Evolutionary conservation across 2,113 vertebrate genomes (phyloP), one percentile per base, ranked within the genome.

Genomic region (Chauna torquata): DNA sequence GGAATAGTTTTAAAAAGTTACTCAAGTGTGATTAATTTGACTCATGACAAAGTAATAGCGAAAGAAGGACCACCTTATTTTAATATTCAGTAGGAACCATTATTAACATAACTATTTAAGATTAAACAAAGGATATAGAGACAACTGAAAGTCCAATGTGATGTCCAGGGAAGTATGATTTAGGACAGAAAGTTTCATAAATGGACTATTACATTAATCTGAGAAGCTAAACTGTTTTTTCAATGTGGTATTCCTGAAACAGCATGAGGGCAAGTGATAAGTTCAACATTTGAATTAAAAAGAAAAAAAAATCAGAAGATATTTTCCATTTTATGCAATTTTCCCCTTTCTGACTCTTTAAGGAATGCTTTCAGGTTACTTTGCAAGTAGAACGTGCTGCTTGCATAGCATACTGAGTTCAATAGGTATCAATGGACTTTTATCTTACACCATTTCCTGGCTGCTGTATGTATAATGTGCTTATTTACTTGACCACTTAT

Each of bases 1-100:
- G 96, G 86, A 83, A 98, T 71, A 98, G 97, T 97, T 98, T 98
- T 96, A 88, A 97, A 98, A 98, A 98, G 97, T 98, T 98, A 88
- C 96, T 98, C 96, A 95, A 92, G 84, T 97, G 72, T 96, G 96
- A 98, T 98, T 98, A 98, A 98, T 98, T 97, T 96, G 94, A 92
- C 83, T 94, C 75, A 93, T 10, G 78, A 88, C 79, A 97, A 97
- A 97, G 57, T 66, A 94, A 86, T 16, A 83, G 81, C 88, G 77
- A 89, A 96, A 84, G 55, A 45, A 96, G 61, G 59, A 57, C 54
- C 18, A 16, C 19, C 64, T 94, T 44, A 72, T 71, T 92, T 86
- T 82, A 94, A 82, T 75, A 87, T 95, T 93, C 68, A 76, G 20
- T 66, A 88, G 30, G 23, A 94, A 13, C 11, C 32, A 70, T 89